Evolutionary conservation across 2,888 invertebrate species (phyloP).

Genomic region (Eilema caniola): DNA sequence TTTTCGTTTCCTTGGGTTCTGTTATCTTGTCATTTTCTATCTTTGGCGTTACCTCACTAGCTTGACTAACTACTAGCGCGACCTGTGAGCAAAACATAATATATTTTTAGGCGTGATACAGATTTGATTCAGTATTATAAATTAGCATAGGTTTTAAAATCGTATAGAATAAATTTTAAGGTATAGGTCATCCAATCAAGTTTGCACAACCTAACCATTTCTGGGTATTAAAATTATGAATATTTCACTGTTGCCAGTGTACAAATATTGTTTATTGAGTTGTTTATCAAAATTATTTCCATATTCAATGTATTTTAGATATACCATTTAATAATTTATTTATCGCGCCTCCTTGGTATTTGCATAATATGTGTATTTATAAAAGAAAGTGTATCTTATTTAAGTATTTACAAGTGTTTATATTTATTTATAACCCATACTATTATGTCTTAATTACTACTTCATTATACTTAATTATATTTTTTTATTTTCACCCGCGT

Average conservation of each 20-base stretch:
- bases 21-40: constrained; percentile 26
- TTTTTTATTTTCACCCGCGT: too few species aligned
- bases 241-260: background rate
- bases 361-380: too few species aligned
- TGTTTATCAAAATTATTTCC: background rate
- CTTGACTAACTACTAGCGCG: constrained; percentile 70
- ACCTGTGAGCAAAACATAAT: constrained; percentile 66
- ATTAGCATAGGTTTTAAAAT: background rate
- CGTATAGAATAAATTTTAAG: background rate
- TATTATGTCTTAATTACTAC: too few species aligned
- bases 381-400: too few species aligned
- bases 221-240: background rate
- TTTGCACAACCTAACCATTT: constrained; percentile 1
- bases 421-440: too few species aligned
- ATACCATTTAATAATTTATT: background rate
- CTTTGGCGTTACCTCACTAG: constrained; percentile 67
- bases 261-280: background rate
- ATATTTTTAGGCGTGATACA: background rate
- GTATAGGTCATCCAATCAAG: background rate
- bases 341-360: background rate
- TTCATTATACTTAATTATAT: too few species aligned
- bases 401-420: too few species aligned
- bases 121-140: background rate
- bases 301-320: background rate
- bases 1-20: constrained; percentile 23